A percentile compares a stretch with the other conserved stretches of the same genome.
These are phyloP conservation scores for Pterocles orientalis DNA, from an alignment of 2,113 vertebrate genomes.

Conservation along the genomic window DNA sequence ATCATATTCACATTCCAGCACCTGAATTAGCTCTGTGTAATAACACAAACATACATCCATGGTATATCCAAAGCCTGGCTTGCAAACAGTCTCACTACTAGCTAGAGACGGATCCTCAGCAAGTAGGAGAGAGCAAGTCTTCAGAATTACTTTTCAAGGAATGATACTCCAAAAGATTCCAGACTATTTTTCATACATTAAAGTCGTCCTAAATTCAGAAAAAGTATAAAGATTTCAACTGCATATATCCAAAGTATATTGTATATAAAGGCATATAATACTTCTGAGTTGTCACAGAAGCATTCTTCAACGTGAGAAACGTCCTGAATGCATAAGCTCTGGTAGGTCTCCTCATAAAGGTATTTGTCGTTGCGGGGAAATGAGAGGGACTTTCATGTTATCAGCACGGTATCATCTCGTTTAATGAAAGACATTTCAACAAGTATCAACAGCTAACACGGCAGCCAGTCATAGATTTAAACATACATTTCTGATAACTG, in stretches of 20 bases:
- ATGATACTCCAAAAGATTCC: not conserved
- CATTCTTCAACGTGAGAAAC: not conserved
- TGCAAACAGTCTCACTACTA: not conserved
- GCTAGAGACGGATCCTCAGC: not conserved
- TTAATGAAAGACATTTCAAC: not conserved
- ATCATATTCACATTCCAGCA: not conserved
- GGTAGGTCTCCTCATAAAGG: not conserved
- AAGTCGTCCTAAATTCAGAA: not conserved
- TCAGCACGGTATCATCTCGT: not conserved
- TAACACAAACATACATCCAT: not conserved
- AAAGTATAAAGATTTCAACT: not conserved
- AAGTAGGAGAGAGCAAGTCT: not conserved
- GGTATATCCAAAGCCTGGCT: not conserved
- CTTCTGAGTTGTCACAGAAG: not conserved
- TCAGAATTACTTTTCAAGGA: not conserved
- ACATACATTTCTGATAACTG: not conserved
- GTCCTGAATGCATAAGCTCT: not conserved
- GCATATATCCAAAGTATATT: not conserved
- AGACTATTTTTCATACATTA: not conserved
- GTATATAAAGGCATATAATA: not conserved
- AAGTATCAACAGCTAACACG: not conserved
- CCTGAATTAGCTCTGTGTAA: not conserved
- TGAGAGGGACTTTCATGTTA: not conserved
- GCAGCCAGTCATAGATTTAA: not conserved
- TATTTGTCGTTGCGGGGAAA: not conserved